Evolutionary conservation across 2,888 invertebrate species (phyloP), one percentile per base, ranked within the genome.

Genomic region (Oscheius myriophilus): DNA sequence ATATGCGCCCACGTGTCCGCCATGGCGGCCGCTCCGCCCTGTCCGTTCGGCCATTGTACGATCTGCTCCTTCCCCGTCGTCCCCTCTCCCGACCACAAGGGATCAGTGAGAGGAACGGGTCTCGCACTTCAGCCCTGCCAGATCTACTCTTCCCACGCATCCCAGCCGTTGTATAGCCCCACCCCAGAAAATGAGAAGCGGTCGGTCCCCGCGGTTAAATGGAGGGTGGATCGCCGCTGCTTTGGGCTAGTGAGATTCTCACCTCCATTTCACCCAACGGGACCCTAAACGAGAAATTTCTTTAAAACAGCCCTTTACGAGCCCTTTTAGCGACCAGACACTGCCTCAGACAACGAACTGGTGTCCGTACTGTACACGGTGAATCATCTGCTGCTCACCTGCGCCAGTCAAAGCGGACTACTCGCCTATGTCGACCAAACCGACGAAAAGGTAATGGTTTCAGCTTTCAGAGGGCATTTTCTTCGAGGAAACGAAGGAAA

Each of bases 231-330:
- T 69, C 65, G 68, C 46, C 57, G 45, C 71, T 59, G 23, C 18
- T 14, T 25, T n/a, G 26, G 42, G 49, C 39, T 64, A 78, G 77
- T 75, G 73, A 75, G 78, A 79, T 75, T 75, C 74, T 58, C 57
- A 62, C 72, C 73, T 80, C 33, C 33, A 33, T 33, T 33, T 33
- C 33, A 33, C 33, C 33, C 33, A 33, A 33, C 3, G 33, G 33
- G 33, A 33, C 33, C 33, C 33, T 9, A 9, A 9, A 33, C 33
- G 33, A 33, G 9, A n/a, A n/a, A n/a, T n/a, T n/a, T n/a, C n/a
- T n/a, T n/a, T n/a, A n/a, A n/a, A n/a, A n/a, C n/a, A n/a, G n/a
- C n/a, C 49, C 25, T 33, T 9, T 33, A 25, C 33, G 3, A 26
- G 26, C 53, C 39, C 53, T 33, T 54, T 12, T 26, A 54, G 53